Base-by-base conservation (phyloP, 1,140 invertebrate genomes). In the Drosophila gunungcola region DNA sequence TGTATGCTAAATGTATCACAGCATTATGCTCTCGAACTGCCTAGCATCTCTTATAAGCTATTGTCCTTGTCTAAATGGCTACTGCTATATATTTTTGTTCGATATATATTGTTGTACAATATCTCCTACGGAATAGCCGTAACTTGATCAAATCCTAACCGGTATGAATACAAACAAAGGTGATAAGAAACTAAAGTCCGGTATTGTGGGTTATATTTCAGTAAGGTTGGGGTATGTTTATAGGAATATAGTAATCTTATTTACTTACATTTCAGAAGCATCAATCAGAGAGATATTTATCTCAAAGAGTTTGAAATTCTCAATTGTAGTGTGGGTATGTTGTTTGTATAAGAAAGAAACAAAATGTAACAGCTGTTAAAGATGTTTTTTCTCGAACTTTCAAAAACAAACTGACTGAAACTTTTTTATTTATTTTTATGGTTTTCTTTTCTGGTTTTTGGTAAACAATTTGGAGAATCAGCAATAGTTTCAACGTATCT, bases 1-100 rank as follows among this genome's bases (percentile, higher is more conserved):
- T 88, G 75, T 88, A 89, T 83, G 84, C 84, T 89, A 89, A 89
- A 89, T 89, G 76, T 89, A 89, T 89, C 84, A 89, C 84, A 89
- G 84, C 84, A 84, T 78, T 89, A 89, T 89, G 84, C 84, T 89
- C 84, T 89, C 74, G 84, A 89, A 89, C 80, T 89, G 73, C 80
- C 80, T 89, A 86, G 65, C 77, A 60, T 80, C 62, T 73, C 85
- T 90, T 89, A 84, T 56, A 52, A 84, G 73, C 84, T 89, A 89
- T 80, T 80, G 64, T 88, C 83, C 76, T 79, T 49, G 51, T 62
- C 80, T 83, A 83, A 82, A 60, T 76, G 68, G 48, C 73, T 86
- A 86, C 61, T 46, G 38, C 74, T 65, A 68, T 51, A 36, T 67
- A 56, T 51, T 25, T 43, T 41, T 61, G 29, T 6, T 53, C 56